A percentile compares a stretch with the other conserved stretches of the same genome.
phyloP scores from a whole-genome alignment of 1,140 invertebrate species.

The Drosophila arizonae region DNA sequence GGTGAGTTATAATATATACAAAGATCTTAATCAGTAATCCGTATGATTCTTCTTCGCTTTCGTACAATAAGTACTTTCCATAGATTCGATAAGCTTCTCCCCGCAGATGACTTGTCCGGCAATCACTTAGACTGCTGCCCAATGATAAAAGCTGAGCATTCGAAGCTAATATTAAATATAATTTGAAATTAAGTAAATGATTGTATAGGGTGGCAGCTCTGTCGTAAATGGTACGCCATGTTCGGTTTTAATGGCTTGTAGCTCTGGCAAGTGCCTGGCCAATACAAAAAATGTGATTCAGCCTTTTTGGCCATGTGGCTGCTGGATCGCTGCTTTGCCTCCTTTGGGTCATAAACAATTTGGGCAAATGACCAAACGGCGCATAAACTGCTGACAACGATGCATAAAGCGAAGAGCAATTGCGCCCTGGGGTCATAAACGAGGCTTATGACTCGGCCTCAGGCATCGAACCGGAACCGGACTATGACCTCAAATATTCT shows the following conservation, averaged over 20 bases:
- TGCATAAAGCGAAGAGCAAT: conserved; percentile 19
- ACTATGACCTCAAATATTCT: not conserved
- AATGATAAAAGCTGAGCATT: too few relatives aligned
- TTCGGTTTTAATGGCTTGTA: conserved; percentile 6
- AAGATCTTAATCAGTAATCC: too few relatives aligned
- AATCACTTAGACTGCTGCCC: not conserved
- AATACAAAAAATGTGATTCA: not conserved
- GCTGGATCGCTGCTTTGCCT: not conserved
- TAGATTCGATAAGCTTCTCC: too few relatives aligned
- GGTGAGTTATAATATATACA: too few relatives aligned
- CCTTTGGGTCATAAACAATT: conserved; percentile 63
- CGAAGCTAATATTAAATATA: not conserved
- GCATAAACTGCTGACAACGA: conserved; percentile 54
- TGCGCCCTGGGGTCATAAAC: conserved; percentile 47
- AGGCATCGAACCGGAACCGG: not conserved
- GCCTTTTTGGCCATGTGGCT: conserved; percentile 17
- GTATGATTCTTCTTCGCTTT: too few relatives aligned
- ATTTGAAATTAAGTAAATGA: conserved; percentile 1
- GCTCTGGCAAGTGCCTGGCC: not conserved
- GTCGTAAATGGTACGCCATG: not conserved
- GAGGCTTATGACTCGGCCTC: conserved; percentile 13
- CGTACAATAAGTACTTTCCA: too few relatives aligned
- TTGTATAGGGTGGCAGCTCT: conserved; percentile 1
- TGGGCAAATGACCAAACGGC: conserved; percentile 44
- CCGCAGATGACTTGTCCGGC: too few relatives aligned